A percentile compares a stretch with the other conserved stretches of the same genome.
Evolutionary conservation across 1,140 invertebrate genomes (phyloP).

Genomic region (Drosophila paulistorum): DNA sequence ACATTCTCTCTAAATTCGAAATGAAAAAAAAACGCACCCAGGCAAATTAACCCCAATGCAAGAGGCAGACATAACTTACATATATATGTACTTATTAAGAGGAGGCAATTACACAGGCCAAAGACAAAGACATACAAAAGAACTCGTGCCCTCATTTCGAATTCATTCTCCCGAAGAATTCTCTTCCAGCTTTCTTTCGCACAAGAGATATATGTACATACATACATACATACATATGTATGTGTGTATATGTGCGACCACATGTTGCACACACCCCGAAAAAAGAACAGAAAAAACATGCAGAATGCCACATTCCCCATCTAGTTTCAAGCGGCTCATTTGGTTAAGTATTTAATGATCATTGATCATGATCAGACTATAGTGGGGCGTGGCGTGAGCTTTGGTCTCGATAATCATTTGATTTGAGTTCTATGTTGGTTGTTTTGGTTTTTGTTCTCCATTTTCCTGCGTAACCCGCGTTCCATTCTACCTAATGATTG

Average conservation of each 20-base stretch:
- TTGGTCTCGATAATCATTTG: not conserved
- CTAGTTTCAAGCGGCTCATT: constrained; percentile 36
- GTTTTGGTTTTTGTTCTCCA: constrained; percentile 16
- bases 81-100: no score
- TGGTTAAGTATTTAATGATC: constrained; percentile 59
- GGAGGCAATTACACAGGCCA: not conserved
- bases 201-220: constrained; percentile 19
- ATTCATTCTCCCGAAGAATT: constrained; percentile 20
- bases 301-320: constrained; percentile 37
- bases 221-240: no score
- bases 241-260: constrained; percentile 7
- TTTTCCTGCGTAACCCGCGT: constrained; percentile 45
- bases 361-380: constrained; percentile 5
- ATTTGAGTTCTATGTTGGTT: constrained; percentile 5
- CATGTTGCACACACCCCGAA: constrained; percentile 37
- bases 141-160: constrained; percentile 47
- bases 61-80: not conserved
- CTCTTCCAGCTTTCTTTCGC: constrained; percentile 45
- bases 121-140: constrained; percentile 18
- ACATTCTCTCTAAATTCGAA: not conserved
- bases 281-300: not conserved
- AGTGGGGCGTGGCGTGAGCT: constrained; percentile 10
- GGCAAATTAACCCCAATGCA: constrained; percentile 41
- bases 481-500: constrained; percentile 39
- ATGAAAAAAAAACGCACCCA: constrained; percentile 18